Evolutionary conservation across 2,888 invertebrate genomes (phyloP), one percentile per base, ranked within the genome.

Genomic region (Drosophila imparisetae): DNA sequence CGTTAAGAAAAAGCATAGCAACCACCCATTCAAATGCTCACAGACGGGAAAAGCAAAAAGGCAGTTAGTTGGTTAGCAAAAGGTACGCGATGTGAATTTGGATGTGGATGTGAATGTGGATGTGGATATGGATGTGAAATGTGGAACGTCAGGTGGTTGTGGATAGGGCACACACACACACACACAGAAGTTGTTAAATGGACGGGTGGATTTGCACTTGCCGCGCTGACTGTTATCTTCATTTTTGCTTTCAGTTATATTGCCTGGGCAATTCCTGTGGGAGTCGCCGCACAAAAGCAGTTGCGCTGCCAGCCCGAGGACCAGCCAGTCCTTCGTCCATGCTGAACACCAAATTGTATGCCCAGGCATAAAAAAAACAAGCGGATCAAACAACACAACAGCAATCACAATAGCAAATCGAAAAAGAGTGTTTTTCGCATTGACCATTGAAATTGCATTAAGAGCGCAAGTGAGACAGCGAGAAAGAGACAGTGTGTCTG

Each of bases 121-220:
- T 66, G 67, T 27, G 65, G 52, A 66, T 63, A 21, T 36, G 40
- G 40, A 61, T 65, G 60, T 29, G 75, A 53, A 54, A 61, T 60
- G 36, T 49, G 67, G 67, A 40, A 61, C 55, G 61, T 78, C 81
- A 80, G 79, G 79, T 81, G 74, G 68, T 42, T 32, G 50, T 13
- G 63, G 36, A 38, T 40, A 27, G 55, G 61, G 63, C 52, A 59
- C 45, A 66, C 78, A 89, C 38, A 36, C 36, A 36, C 7, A 21
- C 21, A 90, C 13, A 21, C 21, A 45, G 45, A 8, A 85, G 83
- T 91, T 92, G 91, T 91, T 91, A 91, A 92, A 90, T 91, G 90
- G 92, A 89, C 91, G 90, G 91, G 91, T 90, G 87, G 92, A 90
- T 91, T 91, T 92, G 91, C 92, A 91, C 91, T 91, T 92, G 91